Conservation (phyloP, 2,797 vertebrate species). For the Acipenser ruthenus region DNA sequence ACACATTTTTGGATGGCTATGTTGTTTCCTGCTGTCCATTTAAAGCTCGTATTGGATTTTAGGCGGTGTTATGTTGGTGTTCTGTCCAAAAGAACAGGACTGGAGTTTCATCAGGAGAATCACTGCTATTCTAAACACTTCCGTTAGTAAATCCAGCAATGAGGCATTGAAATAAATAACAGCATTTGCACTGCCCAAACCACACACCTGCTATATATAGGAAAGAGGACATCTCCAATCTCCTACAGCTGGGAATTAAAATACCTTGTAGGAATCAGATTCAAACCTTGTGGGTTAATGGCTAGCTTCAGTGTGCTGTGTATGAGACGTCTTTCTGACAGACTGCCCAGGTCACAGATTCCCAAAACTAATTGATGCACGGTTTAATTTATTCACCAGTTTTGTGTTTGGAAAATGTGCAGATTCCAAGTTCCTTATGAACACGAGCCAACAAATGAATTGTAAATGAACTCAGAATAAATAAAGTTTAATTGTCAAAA, state of each 20-base stretch:
- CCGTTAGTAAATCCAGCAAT: conserved; percentile 7
- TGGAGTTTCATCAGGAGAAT: conserved; percentile 12
- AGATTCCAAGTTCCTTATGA: no score
- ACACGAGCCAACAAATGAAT: no score
- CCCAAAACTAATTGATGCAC: no score
- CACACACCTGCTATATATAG: conserved; percentile 21
- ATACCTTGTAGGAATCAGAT: conserved; percentile 13
- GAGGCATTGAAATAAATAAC: neutral
- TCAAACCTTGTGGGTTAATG: conserved; percentile 3
- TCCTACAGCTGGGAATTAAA: neutral
- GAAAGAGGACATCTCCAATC: conserved; percentile 7
- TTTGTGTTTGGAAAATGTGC: no score
- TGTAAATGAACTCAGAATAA: no score
- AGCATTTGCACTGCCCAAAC: neutral
- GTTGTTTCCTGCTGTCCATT: neutral
- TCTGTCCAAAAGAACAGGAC: conserved; percentile 3
- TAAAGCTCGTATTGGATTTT: conserved; percentile 12
- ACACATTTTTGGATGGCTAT: neutral
- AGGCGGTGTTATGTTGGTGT: conserved; percentile 1
- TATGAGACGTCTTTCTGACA: no score
- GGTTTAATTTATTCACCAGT: no score
- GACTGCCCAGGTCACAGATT: no score
- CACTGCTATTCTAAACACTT: conserved; percentile 21
- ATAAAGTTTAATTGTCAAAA: no score
- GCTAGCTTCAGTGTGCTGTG: neutral